Conservation (phyloP, 2,888 invertebrate genomes). For the Branchellion lobata region DNA sequence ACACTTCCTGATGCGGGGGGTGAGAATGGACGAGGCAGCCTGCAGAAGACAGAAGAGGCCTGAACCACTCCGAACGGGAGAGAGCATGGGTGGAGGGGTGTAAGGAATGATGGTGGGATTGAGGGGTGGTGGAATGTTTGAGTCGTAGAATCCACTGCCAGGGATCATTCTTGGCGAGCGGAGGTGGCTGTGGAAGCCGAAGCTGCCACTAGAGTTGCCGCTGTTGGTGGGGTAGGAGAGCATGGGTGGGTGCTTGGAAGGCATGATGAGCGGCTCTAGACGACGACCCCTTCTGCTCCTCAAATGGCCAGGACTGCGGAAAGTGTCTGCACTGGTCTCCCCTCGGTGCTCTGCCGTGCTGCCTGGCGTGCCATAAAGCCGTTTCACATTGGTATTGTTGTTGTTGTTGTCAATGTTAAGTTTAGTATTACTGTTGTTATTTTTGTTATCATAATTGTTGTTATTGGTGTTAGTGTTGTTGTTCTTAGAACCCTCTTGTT, state of each 20-base stretch:
- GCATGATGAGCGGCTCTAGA: constrained; percentile 63
- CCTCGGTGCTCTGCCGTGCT: too few relatives aligned
- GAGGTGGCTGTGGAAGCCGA: constrained; percentile 65
- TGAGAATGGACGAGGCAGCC: constrained; percentile 43
- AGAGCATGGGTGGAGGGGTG: constrained; percentile 90
- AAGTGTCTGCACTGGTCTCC: constrained; percentile 17
- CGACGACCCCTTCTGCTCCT: constrained; percentile 50
- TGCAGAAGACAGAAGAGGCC: constrained; percentile 74
- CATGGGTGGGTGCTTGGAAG: constrained; percentile 53
- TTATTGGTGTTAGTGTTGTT: too few relatives aligned
- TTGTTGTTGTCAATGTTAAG: too few relatives aligned
- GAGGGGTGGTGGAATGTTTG: constrained; percentile 29
- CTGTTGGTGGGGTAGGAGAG: background rate
- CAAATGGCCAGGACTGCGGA: constrained; percentile 58
- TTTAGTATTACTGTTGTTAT: too few relatives aligned
- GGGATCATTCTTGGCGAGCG: constrained; percentile 62
- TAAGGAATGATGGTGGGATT: constrained; percentile 68
- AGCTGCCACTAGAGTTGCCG: constrained; percentile 31
- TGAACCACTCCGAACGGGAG: constrained; percentile 83
- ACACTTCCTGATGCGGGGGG: constrained; percentile 19
- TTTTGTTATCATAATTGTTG: too few relatives aligned
- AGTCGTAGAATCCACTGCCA: constrained; percentile 23
- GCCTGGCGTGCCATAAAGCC: too few relatives aligned
- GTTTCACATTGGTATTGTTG: background rate
- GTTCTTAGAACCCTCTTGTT: too few relatives aligned